Conservation (phyloP, 2,113 vertebrate species). For the Stegostoma tigrinum region DNA sequence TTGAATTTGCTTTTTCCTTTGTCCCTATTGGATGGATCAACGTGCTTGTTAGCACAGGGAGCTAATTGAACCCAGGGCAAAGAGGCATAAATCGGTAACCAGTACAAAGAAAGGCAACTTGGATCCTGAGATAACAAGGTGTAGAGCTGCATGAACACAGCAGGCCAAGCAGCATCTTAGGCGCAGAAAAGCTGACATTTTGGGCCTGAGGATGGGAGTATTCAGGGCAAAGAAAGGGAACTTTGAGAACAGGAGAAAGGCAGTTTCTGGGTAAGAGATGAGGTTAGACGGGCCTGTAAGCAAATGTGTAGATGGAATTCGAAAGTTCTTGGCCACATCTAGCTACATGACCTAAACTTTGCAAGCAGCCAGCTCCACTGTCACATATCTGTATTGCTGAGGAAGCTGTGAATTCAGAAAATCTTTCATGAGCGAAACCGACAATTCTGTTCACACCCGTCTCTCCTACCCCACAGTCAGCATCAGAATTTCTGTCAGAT, state of each 20-base stretch:
- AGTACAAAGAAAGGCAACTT: background rate
- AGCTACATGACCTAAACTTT: background rate
- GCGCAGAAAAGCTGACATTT: too few species aligned
- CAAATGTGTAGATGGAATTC: background rate
- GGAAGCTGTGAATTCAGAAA: background rate
- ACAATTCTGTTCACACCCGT: too few species aligned
- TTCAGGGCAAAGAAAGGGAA: background rate
- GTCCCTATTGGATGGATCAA: background rate
- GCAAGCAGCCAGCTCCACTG: background rate
- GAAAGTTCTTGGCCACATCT: background rate
- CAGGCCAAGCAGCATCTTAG: too few species aligned
- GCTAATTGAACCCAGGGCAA: background rate
- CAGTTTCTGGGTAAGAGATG: background rate
- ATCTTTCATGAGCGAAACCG: background rate
- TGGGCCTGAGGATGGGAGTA: background rate
- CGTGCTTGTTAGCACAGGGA: background rate
- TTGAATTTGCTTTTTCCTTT: background rate
- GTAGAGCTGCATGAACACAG: too few species aligned
- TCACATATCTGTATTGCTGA: too few species aligned
- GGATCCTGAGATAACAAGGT: too few species aligned
- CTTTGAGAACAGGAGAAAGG: background rate
- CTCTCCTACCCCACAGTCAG: background rate
- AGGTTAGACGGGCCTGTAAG: too few species aligned
- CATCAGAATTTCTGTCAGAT: background rate
- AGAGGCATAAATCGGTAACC: background rate